Conservation (phyloP, 2,888 invertebrate species). For the Drosophila crucigera region DNA sequence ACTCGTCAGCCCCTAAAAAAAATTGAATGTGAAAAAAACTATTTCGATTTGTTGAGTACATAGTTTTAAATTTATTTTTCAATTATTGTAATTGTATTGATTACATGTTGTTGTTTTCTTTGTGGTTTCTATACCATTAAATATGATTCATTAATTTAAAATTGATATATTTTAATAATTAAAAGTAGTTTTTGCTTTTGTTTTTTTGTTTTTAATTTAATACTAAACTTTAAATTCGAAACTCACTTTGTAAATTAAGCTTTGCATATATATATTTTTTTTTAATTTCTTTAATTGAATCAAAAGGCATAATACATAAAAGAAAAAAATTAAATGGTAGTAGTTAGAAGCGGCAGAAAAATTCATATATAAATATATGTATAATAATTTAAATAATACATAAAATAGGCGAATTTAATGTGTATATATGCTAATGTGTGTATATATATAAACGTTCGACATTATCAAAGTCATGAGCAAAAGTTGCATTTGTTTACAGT, state of each 20-base stretch:
- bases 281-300: slow-evolving; percentile 36
- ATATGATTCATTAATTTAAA: slow-evolving; percentile 75
- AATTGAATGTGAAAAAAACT: not conserved
- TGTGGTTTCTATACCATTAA: slow-evolving; percentile 65
- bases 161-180: slow-evolving; percentile 75
- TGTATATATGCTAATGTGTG: slow-evolving; percentile 33
- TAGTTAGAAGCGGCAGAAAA: slow-evolving; percentile 60
- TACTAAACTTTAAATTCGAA: slow-evolving; percentile 81
- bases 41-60: slow-evolving; percentile 60
- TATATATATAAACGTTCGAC: slow-evolving; percentile 42
- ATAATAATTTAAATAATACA: slow-evolving; percentile 59
- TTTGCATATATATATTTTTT: slow-evolving; percentile 17
- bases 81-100: slow-evolving; percentile 73
- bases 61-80: slow-evolving; percentile 70
- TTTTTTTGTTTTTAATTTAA: slow-evolving; percentile 48
- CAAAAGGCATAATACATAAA: slow-evolving; percentile 55
- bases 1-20: fast-evolving
- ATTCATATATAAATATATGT: slow-evolving; percentile 38
- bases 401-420: slow-evolving; percentile 42
- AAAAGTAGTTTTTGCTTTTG: slow-evolving; percentile 46
- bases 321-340: slow-evolving; percentile 44
- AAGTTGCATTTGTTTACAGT: slow-evolving; percentile 76
- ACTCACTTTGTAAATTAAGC: slow-evolving; percentile 77
- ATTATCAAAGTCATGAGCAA: slow-evolving; percentile 71
- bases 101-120: slow-evolving; percentile 67